A percentile compares a stretch with the other conserved stretches of the same genome.
These are phyloP conservation scores for Colossoma macropomum DNA, from an alignment of 2,113 vertebrate genomes.

Conservation along the genomic window DNA sequence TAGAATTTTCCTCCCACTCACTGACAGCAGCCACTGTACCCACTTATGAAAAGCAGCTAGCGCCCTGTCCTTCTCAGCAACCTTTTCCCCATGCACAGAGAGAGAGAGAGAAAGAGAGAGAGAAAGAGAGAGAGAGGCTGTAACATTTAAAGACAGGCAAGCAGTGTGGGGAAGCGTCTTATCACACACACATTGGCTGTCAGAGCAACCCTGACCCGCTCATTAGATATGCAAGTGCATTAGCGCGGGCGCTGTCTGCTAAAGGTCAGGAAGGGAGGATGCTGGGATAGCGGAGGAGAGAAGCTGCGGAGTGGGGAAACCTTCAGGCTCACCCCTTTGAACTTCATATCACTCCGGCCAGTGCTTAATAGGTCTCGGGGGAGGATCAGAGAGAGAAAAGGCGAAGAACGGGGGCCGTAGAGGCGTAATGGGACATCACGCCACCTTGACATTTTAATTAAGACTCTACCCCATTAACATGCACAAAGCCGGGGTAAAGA, in stretches of 20 bases:
- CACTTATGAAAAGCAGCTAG: constrained; percentile 71
- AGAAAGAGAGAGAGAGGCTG: constrained; percentile 10
- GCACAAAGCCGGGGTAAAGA: constrained; percentile 69
- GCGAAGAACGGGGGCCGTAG: constrained; percentile 47
- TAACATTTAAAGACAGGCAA: constrained; percentile 32
- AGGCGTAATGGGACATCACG: constrained; percentile 80
- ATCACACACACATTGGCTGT: constrained; percentile 72
- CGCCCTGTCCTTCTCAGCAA: constrained; percentile 76
- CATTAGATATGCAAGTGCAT: constrained; percentile 83
- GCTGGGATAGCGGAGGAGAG: constrained; percentile 67
- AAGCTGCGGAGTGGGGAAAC: constrained; percentile 71
- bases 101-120: constrained; percentile 38
- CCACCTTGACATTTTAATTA: constrained; percentile 87
- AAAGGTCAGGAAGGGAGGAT: constrained; percentile 82
- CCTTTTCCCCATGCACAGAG: constrained; percentile 64
- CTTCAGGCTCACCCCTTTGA: constrained; percentile 82
- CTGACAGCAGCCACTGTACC: constrained; percentile 64
- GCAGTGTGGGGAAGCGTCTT: constrained; percentile 64
- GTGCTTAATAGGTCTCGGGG: constrained; percentile 81
- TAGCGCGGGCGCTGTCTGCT: constrained; percentile 77
- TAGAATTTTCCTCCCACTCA: constrained; percentile 69
- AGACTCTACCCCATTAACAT: constrained; percentile 80
- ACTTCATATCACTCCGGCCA: constrained; percentile 81
- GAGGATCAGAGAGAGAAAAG: constrained; percentile 78
- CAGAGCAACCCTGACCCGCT: constrained; percentile 72